A percentile compares a stretch with the other conserved stretches of the same genome.
Evolutionary conservation across 1,140 invertebrate species (phyloP).

Genomic region (Macrotrachela quadricornifera): DNA sequence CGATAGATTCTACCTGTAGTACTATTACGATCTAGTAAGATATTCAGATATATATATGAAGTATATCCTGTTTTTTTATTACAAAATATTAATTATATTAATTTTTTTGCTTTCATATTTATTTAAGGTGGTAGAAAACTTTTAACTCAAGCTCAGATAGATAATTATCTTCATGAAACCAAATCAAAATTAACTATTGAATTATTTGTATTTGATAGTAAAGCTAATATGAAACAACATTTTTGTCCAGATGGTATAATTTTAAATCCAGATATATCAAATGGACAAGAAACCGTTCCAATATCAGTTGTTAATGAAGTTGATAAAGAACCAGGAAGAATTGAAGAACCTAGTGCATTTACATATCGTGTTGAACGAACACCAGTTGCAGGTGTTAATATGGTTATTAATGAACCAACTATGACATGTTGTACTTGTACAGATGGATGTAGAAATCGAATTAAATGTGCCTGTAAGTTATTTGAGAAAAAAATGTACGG

Average conservation of each 20-base stretch:
- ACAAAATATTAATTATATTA: too few relatives aligned
- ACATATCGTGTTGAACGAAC: conserved; percentile 61
- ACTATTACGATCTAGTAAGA: too few relatives aligned
- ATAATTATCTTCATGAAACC: conserved; percentile 47
- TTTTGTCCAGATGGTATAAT: conserved; percentile 53
- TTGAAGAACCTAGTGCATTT: conserved; percentile 51
- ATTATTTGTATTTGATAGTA: conserved; percentile 56
- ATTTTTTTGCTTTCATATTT: too few relatives aligned
- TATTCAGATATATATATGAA: too few relatives aligned
- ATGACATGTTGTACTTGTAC: conserved; percentile 69
- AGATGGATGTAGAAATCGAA: conserved; percentile 68
- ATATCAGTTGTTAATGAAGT: conserved; percentile 74
- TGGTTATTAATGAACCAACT: conserved; percentile 64
- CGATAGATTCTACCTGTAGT: too few relatives aligned
- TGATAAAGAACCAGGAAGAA: conserved; percentile 34
- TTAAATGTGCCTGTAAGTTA: conserved; percentile 63
- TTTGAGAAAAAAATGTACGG: too few relatives aligned
- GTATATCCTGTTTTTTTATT: too few relatives aligned
- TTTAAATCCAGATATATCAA: conserved; percentile 40
- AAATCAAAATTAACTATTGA: conserved; percentile 57
- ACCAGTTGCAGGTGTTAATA: conserved; percentile 56
- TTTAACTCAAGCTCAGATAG: conserved; percentile 53
- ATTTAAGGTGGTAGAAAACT: conserved; percentile 45
- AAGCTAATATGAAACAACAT: conserved; percentile 13
- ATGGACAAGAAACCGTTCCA: conserved; percentile 60